Percentiles rank a stretch among this genome's conserved stretches.
phyloP scores from a whole-genome alignment of 2,113 vertebrate genomes.

The Pogona vitticeps region DNA sequence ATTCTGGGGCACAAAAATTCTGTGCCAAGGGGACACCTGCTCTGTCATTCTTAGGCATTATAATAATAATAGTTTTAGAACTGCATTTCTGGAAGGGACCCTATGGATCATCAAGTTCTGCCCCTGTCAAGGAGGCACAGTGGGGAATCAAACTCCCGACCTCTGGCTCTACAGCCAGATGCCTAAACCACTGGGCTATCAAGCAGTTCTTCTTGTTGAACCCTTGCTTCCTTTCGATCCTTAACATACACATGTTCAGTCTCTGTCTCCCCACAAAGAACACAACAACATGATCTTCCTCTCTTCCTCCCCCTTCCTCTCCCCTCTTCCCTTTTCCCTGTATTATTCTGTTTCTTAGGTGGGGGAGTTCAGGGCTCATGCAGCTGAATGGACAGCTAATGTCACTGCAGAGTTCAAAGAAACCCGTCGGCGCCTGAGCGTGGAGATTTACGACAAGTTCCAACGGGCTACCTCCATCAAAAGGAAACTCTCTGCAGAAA shows the following conservation, averaged over 20 bases:
- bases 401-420: conserved; percentile 98
- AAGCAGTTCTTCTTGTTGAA: neutral
- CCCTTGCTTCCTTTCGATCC: neutral
- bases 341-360: conserved; percentile 76
- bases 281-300: rapidly evolving
- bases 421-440: conserved; percentile 92
- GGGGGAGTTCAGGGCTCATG: conserved; percentile 94
- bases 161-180: too few species aligned
- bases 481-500: conserved; percentile 93
- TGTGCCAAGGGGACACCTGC: neutral
- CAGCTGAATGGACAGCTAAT: conserved; percentile 97
- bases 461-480: conserved; percentile 96
- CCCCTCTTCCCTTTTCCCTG: neutral
- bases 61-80: neutral
- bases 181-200: neutral
- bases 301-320: neutral
- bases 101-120: too few species aligned
- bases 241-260: neutral
- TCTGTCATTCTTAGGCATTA: neutral
- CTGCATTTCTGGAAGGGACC: neutral
- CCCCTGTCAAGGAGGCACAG: too few species aligned
- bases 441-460: conserved; percentile 98
- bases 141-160: too few species aligned
- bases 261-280: neutral
- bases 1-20: neutral